These are phyloP conservation scores for Halocaridina rubra DNA, from an alignment of 2,888 invertebrate species.

Conservation along the genomic window DNA sequence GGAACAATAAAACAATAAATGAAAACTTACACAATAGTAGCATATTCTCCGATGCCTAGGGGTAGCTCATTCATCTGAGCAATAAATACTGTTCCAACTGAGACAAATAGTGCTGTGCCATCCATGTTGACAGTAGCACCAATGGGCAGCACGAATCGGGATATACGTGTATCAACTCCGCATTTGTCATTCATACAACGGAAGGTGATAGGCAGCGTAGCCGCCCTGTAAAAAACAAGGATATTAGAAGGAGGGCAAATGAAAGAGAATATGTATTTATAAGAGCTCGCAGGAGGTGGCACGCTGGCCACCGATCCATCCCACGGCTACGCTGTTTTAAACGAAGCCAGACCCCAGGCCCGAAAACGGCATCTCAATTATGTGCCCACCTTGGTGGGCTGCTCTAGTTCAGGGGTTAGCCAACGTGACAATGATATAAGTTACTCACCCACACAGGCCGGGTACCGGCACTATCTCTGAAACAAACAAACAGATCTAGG, in stretches of 20 bases:
- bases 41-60: constrained; percentile 83
- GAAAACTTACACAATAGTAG: constrained; percentile 84
- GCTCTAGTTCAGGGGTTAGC: constrained; percentile 48
- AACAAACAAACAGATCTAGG: constrained; percentile 54
- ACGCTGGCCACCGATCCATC: constrained; percentile 12
- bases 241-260: background rate
- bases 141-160: constrained; percentile 88
- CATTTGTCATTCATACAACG: constrained; percentile 87
- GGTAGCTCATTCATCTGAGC: constrained; percentile 87
- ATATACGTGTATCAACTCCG: constrained; percentile 82
- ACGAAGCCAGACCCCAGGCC: constrained; percentile 6
- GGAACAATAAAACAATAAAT: no score
- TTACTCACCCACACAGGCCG: constrained; percentile 59
- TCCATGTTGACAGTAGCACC: constrained; percentile 95
- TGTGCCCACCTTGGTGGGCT: constrained; percentile 34
- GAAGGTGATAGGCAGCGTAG: constrained; percentile 89
- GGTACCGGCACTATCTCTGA: constrained; percentile 52
- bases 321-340: constrained; percentile 12
- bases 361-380: constrained; percentile 29
- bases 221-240: constrained; percentile 75
- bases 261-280: background rate
- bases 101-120: constrained; percentile 88
- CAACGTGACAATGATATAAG: constrained; percentile 21
- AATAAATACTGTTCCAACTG: constrained; percentile 87
- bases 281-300: constrained; percentile 12